Conservation (phyloP, 2,888 invertebrate species). For the Anoplius nigerrimus region DNA sequence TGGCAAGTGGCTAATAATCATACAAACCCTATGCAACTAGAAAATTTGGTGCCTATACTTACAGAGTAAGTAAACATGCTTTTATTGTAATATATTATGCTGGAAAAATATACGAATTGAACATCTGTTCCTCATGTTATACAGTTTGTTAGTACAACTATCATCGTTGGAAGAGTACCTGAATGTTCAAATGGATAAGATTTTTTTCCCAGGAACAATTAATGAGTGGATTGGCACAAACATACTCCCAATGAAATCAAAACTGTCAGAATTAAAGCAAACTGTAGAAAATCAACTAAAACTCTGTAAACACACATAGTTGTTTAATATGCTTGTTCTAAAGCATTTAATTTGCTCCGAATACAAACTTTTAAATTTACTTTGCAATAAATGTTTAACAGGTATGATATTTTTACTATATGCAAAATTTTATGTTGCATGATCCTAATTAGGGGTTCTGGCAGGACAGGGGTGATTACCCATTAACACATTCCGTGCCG, state of each 20-base stretch:
- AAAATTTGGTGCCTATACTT: constrained; percentile 78
- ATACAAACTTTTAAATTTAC: constrained; percentile 22
- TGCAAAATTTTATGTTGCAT: too few species aligned
- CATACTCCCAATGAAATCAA: constrained; percentile 76
- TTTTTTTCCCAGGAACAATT: constrained; percentile 79
- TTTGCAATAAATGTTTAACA: too few species aligned
- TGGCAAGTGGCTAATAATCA: constrained; percentile 83
- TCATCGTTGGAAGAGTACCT: constrained; percentile 77
- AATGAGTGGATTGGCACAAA: constrained; percentile 81
- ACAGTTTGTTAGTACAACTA: constrained; percentile 77
- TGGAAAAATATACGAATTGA: background rate
- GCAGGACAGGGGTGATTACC: too few species aligned
- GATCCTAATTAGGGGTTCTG: too few species aligned
- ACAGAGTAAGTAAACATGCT: constrained; percentile 78
- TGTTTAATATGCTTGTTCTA: constrained; percentile 22
- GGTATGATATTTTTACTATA: too few species aligned
- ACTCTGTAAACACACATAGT: constrained; percentile 71
- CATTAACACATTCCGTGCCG: too few species aligned
- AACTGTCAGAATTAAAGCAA: constrained; percentile 76
- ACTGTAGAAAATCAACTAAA: constrained; percentile 77
- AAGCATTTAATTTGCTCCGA: constrained; percentile 35
- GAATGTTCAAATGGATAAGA: constrained; percentile 75
- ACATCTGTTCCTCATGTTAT: constrained; percentile 1
- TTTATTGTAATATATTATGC: background rate
- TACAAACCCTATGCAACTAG: constrained; percentile 81